Evolutionary conservation across 1,140 invertebrate genomes (phyloP).

Genomic region (honey bee (Apis mellifera)): DNA sequence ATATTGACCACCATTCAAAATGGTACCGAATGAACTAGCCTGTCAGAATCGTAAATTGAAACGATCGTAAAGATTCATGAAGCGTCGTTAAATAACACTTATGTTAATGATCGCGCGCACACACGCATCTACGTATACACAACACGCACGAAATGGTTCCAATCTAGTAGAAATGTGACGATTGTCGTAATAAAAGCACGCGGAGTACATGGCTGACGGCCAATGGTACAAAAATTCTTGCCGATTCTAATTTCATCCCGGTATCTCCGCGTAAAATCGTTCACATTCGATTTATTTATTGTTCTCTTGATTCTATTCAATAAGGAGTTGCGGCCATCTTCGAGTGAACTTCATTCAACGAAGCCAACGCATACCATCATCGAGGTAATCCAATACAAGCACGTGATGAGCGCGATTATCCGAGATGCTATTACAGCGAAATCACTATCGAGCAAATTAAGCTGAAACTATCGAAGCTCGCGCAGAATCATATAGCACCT

Average conservation of each 20-base stretch:
- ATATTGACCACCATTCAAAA: not conserved
- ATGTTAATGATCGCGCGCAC: conserved; percentile 35
- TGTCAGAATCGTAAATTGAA: conserved; percentile 36
- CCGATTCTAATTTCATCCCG: conserved; percentile 23
- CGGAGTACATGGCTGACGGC: conserved; percentile 11
- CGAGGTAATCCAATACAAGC: conserved; percentile 11
- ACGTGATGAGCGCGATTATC: conserved; percentile 2
- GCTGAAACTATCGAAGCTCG: not conserved
- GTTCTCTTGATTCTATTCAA: conserved; percentile 5
- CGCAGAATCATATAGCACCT: conserved; percentile 1
- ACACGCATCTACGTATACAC: not conserved
- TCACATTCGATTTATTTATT: not conserved
- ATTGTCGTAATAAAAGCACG: conserved; percentile 7
- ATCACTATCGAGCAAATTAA: conserved; percentile 17
- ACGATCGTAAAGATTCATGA: conserved; percentile 49
- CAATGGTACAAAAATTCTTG: conserved; percentile 26
- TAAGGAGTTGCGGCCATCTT: not conserved
- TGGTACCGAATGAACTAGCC: conserved; percentile 8
- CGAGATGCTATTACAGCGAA: conserved; percentile 6
- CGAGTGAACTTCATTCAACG: conserved; percentile 22
- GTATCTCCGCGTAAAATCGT: not conserved
- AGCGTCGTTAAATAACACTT: conserved; percentile 53
- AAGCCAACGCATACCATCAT: not conserved
- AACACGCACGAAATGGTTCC: not conserved
- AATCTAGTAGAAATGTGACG: conserved; percentile 40